phyloP scores from a whole-genome alignment of 1,140 invertebrate species.

The Meloidogyne exigua region DNA sequence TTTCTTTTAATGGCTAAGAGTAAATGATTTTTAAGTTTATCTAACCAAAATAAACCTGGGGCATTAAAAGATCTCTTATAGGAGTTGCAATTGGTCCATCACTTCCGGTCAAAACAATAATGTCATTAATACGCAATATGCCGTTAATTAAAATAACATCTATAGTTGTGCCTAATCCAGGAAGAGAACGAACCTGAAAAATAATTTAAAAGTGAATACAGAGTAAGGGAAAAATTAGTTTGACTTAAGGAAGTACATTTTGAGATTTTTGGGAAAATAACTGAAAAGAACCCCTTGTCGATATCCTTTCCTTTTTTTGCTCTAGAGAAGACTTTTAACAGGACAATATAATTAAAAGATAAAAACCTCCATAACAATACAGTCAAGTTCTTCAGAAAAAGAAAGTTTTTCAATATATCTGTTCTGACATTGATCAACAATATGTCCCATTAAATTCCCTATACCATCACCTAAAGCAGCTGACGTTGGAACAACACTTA shows the following conservation, averaged over 20 bases:
- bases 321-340: background rate
- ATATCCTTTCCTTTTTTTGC: too few species aligned
- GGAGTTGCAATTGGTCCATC: constrained; percentile 97
- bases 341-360: background rate
- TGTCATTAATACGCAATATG: constrained; percentile 83
- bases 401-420: constrained; percentile 83
- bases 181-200: constrained; percentile 83
- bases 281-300: too few species aligned
- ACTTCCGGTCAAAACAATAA: constrained; percentile 89
- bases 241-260: too few species aligned
- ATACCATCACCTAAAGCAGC: constrained; percentile 95
- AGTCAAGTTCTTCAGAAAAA: constrained; percentile 88
- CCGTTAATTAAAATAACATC: constrained; percentile 97
- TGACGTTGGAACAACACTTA: constrained; percentile 94
- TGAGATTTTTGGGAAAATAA: too few species aligned
- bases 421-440: constrained; percentile 86
- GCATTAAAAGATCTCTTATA: constrained; percentile 92
- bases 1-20: background rate
- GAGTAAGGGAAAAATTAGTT: too few species aligned
- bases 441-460: constrained; percentile 90
- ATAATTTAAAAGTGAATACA: background rate
- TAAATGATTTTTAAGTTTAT: background rate
- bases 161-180: constrained; percentile 95
- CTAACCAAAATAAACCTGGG: constrained; percentile 69
- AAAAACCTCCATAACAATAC: constrained; percentile 85